A percentile compares a stretch with the other conserved stretches of the same genome.
Conservation (phyloP, 2,797 vertebrate species). For the Sebastes iracundus region DNA sequence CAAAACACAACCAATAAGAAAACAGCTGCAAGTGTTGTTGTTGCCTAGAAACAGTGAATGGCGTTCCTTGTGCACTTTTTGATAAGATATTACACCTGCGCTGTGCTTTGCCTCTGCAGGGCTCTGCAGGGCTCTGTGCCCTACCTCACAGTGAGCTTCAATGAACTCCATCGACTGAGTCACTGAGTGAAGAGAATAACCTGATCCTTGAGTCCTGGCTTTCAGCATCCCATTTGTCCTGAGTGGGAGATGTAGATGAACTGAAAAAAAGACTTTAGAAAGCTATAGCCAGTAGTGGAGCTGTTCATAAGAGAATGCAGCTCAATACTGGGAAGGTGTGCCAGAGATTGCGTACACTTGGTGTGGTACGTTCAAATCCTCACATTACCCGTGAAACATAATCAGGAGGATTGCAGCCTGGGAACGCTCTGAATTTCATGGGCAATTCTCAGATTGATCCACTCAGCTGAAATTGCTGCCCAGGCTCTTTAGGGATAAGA, state of each 20-base stretch:
- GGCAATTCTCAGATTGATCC: conserved; percentile 37
- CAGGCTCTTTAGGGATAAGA: conserved; percentile 28
- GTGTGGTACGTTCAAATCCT: background rate
- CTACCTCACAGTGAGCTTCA: too few relatives aligned
- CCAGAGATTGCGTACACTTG: background rate
- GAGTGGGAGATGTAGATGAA: background rate
- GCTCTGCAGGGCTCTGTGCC: too few relatives aligned
- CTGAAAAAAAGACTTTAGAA: background rate
- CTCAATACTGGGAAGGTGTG: conserved; percentile 12
- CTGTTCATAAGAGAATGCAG: background rate
- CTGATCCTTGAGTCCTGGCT: background rate
- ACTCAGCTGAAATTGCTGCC: conserved; percentile 28
- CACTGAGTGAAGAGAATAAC: background rate
- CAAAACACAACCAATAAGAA: too few relatives aligned
- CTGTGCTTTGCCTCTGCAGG: too few relatives aligned
- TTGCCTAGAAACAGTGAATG: too few relatives aligned
- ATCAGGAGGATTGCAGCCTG: conserved; percentile 30
- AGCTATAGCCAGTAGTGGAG: background rate
- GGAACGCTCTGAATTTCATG: conserved; percentile 31
- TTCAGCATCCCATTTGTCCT: background rate
- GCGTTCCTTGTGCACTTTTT: too few relatives aligned
- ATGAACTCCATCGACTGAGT: background rate
- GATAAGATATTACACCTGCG: too few relatives aligned
- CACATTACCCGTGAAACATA: conserved; percentile 23
- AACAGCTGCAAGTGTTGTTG: too few relatives aligned